Percentiles rank a stretch among this genome's conserved stretches.
These are phyloP conservation scores for Drosophila subsilvestris DNA, from an alignment of 2,888 invertebrate genomes.

Conservation along the genomic window DNA sequence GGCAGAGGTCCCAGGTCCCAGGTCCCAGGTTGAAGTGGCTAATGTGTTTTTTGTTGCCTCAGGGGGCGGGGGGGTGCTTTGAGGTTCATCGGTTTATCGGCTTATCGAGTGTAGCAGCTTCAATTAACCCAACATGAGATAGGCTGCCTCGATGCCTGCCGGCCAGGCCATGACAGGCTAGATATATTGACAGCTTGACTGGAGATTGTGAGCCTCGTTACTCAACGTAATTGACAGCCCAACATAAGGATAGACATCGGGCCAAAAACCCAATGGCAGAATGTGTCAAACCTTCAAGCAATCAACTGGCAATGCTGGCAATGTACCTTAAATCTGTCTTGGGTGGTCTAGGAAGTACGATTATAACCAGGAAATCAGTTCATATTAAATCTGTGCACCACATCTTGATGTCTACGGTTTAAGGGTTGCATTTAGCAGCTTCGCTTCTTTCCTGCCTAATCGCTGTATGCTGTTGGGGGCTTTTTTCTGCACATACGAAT, in stretches of 20 bases:
- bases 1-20: not conserved
- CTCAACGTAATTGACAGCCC: slow-evolving; percentile 44
- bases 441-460: slow-evolving; percentile 28
- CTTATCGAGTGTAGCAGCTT: slow-evolving; percentile 38
- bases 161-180: slow-evolving; percentile 30
- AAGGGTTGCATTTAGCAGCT: slow-evolving; percentile 6
- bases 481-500: not conserved
- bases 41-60: slow-evolving; percentile 10
- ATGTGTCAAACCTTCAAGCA: slow-evolving; percentile 38
- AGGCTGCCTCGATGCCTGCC: slow-evolving; percentile 2
- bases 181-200: slow-evolving; percentile 38
- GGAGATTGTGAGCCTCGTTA: slow-evolving; percentile 16
- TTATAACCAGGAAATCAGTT: slow-evolving; percentile 2
- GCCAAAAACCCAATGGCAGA: slow-evolving; percentile 29
- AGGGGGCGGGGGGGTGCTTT: slow-evolving; percentile 7
- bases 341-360: slow-evolving; percentile 16
- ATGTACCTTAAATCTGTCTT: not conserved
- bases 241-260: slow-evolving; percentile 20
- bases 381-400: not conserved
- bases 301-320: slow-evolving; percentile 10
- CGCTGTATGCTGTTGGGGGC: not conserved
- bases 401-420: not conserved
- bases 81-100: slow-evolving; percentile 32
- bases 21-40: slow-evolving; percentile 10
- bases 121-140: slow-evolving; percentile 49